A percentile compares a stretch with the other conserved stretches of the same genome.
Evolutionary conservation across 2,888 invertebrate genomes (phyloP).

Genomic region (Polydrusus tereticollis): DNA sequence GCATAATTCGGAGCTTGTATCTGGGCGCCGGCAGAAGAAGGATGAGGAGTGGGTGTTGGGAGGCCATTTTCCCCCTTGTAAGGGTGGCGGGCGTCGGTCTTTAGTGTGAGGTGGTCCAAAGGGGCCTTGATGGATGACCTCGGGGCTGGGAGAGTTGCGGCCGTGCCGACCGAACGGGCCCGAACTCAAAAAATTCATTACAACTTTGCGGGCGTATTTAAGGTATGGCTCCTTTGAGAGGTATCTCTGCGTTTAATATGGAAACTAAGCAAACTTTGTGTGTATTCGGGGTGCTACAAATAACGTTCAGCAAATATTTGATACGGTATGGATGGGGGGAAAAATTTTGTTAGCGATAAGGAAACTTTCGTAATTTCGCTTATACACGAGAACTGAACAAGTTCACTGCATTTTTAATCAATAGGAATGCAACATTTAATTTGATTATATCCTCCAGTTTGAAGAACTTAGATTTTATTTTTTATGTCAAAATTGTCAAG

Average conservation of each 20-base stretch:
- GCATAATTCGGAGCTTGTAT: slow-evolving; percentile 47
- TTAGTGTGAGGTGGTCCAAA: slow-evolving; percentile 60
- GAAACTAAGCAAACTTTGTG: slow-evolving; percentile 20
- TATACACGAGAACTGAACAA: too few species aligned
- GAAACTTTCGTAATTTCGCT: too few species aligned
- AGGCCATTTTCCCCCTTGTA: slow-evolving; percentile 55
- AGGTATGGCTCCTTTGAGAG: slow-evolving; percentile 62
- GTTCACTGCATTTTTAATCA: too few species aligned
- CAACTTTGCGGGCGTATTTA: slow-evolving; percentile 59
- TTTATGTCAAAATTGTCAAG: too few species aligned
- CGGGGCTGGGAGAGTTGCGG: slow-evolving; percentile 59
- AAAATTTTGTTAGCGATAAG: background rate
- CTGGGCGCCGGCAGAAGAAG: slow-evolving; percentile 54
- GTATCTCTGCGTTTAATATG: slow-evolving; percentile 28
- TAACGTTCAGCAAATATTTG: slow-evolving; percentile 7
- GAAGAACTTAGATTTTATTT: too few species aligned
- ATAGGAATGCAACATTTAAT: too few species aligned
- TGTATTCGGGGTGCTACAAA: background rate
- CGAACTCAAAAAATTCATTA: slow-evolving; percentile 64
- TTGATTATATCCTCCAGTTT: too few species aligned
- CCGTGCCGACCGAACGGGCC: slow-evolving; percentile 59
- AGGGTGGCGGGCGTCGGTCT: slow-evolving; percentile 58
- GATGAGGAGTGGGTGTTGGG: slow-evolving; percentile 58
- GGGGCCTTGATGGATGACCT: slow-evolving; percentile 68
- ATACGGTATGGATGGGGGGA: background rate